Evolutionary conservation across 1,140 invertebrate species (phyloP).

Genomic region (Mercenaria mercenaria): DNA sequence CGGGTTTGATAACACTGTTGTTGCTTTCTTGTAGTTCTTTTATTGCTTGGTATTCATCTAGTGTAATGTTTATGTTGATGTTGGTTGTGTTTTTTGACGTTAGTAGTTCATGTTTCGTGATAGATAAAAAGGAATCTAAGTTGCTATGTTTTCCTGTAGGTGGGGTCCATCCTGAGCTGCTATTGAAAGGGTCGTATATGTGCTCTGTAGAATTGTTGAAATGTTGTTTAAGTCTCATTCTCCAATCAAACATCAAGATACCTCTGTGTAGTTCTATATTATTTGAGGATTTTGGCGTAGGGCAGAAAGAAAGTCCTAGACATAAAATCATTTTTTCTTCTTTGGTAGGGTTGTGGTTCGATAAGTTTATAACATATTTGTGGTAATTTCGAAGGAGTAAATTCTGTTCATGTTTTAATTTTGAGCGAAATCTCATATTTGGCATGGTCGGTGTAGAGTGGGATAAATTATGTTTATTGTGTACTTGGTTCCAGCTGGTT

Average conservation of each 20-base stretch:
- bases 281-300: neutral
- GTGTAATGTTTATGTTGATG: too few relatives aligned
- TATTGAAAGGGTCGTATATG: too few relatives aligned
- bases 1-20: neutral
- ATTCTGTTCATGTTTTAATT: neutral
- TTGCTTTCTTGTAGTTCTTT: neutral
- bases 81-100: neutral
- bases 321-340: neutral
- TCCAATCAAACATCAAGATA: neutral
- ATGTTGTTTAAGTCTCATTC: neutral
- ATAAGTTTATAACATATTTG: neutral
- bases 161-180: neutral
- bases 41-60: neutral
- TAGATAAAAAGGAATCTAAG: neutral
- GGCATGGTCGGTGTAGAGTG: neutral
- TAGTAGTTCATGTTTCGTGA: neutral
- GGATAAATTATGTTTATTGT: neutral
- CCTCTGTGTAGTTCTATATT: neutral
- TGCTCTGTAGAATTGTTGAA: too few relatives aligned
- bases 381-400: neutral
- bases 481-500: too few relatives aligned
- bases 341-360: neutral
- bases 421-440: neutral
- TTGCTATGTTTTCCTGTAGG: neutral
- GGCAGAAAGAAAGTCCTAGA: neutral